These are phyloP conservation scores for Henricia sp. DNA, from an alignment of 53 echinoderm and acorn worm species.

Conservation along the genomic window DNA sequence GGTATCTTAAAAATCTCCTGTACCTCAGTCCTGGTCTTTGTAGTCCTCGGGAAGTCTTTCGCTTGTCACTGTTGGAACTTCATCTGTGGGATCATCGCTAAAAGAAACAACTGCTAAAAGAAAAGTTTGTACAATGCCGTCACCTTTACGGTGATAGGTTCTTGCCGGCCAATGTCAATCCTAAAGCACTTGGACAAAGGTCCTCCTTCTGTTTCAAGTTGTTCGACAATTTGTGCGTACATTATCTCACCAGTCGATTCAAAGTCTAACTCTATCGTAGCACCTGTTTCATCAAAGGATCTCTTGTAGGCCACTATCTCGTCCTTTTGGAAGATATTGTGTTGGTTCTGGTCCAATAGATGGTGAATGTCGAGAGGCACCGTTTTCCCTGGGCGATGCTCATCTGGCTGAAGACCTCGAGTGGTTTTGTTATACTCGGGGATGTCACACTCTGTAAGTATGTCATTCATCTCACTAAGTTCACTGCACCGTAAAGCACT, in stretches of 20 bases:
- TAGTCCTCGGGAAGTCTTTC: conserved; percentile 17
- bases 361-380: conserved; percentile 66
- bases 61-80: background rate
- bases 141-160: conserved; percentile 42
- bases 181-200: conserved; percentile 19
- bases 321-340: conserved; percentile 57
- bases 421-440: conserved; percentile 45
- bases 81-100: conserved; percentile 8
- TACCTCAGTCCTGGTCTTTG: conserved; percentile 18
- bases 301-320: conserved; percentile 73
- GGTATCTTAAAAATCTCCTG: conserved; percentile 53
- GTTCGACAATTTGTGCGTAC: conserved; percentile 50
- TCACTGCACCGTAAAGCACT: background rate
- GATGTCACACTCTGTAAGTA: conserved; percentile 12
- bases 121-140: conserved; percentile 43
- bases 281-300: background rate
- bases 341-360: conserved; percentile 77
- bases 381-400: conserved; percentile 48
- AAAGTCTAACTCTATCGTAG: background rate
- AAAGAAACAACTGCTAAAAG: conserved; percentile 6
- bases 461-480: conserved; percentile 12
- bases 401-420: background rate
- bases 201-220: background rate
- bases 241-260: conserved; percentile 22
- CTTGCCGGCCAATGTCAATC: conserved; percentile 44